phyloP scores from a whole-genome alignment of 1,140 invertebrate species.

The Musca vetustissima region DNA sequence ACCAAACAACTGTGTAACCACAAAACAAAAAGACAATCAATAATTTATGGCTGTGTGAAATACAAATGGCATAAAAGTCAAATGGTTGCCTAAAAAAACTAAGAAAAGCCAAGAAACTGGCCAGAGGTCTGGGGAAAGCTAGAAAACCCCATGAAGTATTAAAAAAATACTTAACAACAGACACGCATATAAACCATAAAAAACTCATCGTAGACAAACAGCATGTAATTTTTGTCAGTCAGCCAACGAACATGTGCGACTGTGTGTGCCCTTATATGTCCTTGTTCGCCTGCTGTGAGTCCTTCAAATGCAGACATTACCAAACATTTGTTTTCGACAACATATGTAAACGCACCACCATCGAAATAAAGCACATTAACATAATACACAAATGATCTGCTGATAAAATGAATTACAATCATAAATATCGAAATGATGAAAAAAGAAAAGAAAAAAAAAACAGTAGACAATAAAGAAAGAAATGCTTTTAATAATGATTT shows the following conservation, averaged over 20 bases:
- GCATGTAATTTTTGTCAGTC: too few relatives aligned
- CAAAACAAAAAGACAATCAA: slow-evolving; percentile 14
- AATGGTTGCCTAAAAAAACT: not conserved
- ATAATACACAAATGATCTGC: not conserved
- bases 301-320: too few relatives aligned
- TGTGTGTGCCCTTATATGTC: not conserved
- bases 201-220: not conserved
- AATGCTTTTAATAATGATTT: too few relatives aligned
- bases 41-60: slow-evolving; percentile 14
- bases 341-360: not conserved
- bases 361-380: not conserved
- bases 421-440: slow-evolving; percentile 9
- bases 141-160: too few relatives aligned
- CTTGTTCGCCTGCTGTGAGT: too few relatives aligned
- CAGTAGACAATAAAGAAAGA: too few relatives aligned
- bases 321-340: too few relatives aligned
- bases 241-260: not conserved
- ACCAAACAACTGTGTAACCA: not conserved
- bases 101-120: not conserved
- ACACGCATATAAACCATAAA: slow-evolving; percentile 11
- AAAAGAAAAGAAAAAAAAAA: too few relatives aligned
- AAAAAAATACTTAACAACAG: slow-evolving; percentile 9
- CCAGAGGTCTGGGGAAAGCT: too few relatives aligned
- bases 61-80: slow-evolving; percentile 1
- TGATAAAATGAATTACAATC: slow-evolving; percentile 12